These are phyloP conservation scores for Labrus mixtus DNA, from an alignment of 2,113 vertebrate genomes.

Conservation along the genomic window DNA sequence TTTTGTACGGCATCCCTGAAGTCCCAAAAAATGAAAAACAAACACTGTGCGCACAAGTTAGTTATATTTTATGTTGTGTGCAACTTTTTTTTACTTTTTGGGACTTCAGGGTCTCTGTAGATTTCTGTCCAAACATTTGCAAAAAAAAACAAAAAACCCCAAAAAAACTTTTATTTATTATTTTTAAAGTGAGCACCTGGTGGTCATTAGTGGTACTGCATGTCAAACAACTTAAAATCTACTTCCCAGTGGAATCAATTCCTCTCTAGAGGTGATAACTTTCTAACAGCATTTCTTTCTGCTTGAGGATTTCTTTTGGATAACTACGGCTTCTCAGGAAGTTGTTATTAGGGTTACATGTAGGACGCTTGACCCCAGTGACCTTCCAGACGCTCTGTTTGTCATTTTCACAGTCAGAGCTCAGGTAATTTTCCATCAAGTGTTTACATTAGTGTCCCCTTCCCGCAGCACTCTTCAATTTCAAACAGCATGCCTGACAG, in stretches of 20 bases:
- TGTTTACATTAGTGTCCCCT: slow-evolving; percentile 41
- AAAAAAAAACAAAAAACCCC: too few relatives aligned
- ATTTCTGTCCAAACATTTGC: too few relatives aligned
- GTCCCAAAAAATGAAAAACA: too few relatives aligned
- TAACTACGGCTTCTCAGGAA: not conserved
- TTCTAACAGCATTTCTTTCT: not conserved
- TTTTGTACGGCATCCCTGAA: too few relatives aligned
- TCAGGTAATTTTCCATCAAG: slow-evolving; percentile 47
- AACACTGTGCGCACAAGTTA: too few relatives aligned
- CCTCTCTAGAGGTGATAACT: not conserved
- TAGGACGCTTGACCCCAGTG: not conserved
- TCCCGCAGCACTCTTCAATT: slow-evolving; percentile 30
- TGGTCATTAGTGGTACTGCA: not conserved
- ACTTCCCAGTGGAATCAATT: too few relatives aligned
- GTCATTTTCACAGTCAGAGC: slow-evolving; percentile 20
- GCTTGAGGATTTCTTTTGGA: not conserved
- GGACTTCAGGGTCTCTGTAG: too few relatives aligned
- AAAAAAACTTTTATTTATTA: too few relatives aligned
- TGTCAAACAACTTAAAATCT: not conserved
- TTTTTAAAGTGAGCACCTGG: too few relatives aligned
- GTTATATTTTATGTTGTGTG: too few relatives aligned
- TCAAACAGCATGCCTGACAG: slow-evolving; percentile 42
- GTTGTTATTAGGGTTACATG: not conserved
- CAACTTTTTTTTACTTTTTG: too few relatives aligned
- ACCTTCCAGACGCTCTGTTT: not conserved